Evolutionary conservation across 2,797 vertebrate species (phyloP).

Genomic region (Champsocephalus gunnari): DNA sequence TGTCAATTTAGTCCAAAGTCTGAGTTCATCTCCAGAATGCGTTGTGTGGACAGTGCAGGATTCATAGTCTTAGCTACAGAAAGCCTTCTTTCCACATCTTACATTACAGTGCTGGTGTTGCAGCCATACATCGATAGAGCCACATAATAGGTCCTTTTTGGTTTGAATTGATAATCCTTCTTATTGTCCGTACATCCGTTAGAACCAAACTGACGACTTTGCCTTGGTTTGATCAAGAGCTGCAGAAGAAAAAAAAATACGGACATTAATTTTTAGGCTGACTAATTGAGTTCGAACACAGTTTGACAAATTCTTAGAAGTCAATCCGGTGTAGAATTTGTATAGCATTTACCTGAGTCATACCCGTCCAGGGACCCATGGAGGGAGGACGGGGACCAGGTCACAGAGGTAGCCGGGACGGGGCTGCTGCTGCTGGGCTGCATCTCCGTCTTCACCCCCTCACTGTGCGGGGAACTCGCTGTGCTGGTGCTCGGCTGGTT

Average conservation of each 20-base stretch:
- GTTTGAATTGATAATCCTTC: constrained; percentile 39
- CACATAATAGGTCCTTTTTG: constrained; percentile 58
- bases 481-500: constrained; percentile 85
- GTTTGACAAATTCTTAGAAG: not conserved
- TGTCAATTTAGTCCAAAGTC: constrained; percentile 66
- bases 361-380: constrained; percentile 94
- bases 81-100: constrained; percentile 58
- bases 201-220: constrained; percentile 94
- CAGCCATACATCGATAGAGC: constrained; percentile 50
- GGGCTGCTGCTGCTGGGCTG: constrained; percentile 76
- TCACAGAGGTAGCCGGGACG: constrained; percentile 83
- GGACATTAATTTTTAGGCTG: not conserved
- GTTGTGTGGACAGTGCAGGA: constrained; percentile 63
- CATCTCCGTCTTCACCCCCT: constrained; percentile 89
- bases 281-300: not conserved
- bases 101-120: constrained; percentile 73
- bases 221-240: constrained; percentile 93
- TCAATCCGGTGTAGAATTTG: not conserved
- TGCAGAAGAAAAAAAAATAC: constrained; percentile 65
- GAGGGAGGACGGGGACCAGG: constrained; percentile 90
- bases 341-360: constrained; percentile 88
- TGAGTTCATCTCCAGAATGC: constrained; percentile 64
- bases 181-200: constrained; percentile 67
- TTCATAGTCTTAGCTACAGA: constrained; percentile 53
- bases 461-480: constrained; percentile 86